phyloP scores from a whole-genome alignment of 1,140 invertebrate genomes.

The Triops cancriformis region DNA sequence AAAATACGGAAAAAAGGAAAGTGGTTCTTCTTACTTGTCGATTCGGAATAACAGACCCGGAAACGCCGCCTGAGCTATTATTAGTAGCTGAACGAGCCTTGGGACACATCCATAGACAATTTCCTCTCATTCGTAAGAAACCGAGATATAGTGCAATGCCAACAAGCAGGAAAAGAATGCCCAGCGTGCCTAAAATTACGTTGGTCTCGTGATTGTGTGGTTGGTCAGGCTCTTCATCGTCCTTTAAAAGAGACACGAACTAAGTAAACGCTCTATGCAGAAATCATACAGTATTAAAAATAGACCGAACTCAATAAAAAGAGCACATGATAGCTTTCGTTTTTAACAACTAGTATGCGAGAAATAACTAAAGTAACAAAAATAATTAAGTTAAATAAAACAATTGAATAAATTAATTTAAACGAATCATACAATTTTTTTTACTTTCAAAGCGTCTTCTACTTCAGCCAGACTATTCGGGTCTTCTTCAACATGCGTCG shows the following conservation, averaged over 20 bases:
- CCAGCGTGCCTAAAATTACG: slow-evolving; percentile 24
- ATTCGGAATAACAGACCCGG: not conserved
- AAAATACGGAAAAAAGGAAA: not conserved
- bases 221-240: slow-evolving; percentile 12
- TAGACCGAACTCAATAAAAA: too few relatives aligned
- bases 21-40: not conserved
- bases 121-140: slow-evolving; percentile 23
- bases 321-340: too few relatives aligned
- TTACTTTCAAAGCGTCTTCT: slow-evolving; percentile 8
- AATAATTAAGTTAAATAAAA: too few relatives aligned
- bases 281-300: too few relatives aligned
- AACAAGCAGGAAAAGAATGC: slow-evolving; percentile 20
- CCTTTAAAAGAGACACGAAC: not conserved
- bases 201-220: slow-evolving; percentile 25
- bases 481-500: slow-evolving; percentile 20
- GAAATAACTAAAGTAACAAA: too few relatives aligned
- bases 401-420: too few relatives aligned
- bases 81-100: not conserved
- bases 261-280: too few relatives aligned
- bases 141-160: slow-evolving; percentile 23
- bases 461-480: not conserved
- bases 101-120: slow-evolving; percentile 15
- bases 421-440: too few relatives aligned
- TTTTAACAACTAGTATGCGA: too few relatives aligned
- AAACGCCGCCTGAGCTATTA: not conserved